Conservation (phyloP, 2,888 invertebrate genomes). For the Noctua janthina region DNA sequence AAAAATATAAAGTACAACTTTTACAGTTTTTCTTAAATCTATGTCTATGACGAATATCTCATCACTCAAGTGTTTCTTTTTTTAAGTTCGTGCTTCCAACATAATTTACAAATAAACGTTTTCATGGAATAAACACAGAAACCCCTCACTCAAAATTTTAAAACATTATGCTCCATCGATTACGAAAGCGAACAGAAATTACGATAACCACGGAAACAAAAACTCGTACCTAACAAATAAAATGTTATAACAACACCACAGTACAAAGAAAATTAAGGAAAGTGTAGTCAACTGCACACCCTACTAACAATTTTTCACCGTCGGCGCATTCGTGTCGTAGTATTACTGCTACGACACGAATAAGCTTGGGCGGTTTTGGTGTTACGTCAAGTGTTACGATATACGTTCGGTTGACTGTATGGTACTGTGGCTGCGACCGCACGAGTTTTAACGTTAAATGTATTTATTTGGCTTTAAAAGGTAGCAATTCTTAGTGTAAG, state of each 20-base stretch:
- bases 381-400: too few relatives aligned
- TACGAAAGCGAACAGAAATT: constrained; percentile 3
- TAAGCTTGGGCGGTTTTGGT: too few relatives aligned
- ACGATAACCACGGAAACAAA: constrained; percentile 21
- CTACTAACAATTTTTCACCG: not conserved
- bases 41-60: too few relatives aligned
- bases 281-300: constrained; percentile 1
- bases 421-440: constrained; percentile 39
- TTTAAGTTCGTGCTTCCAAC: too few relatives aligned
- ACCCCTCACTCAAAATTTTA: not conserved
- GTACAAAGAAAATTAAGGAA: constrained; percentile 35
- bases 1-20: too few relatives aligned
- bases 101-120: too few relatives aligned
- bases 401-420: not conserved
- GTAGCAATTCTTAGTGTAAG: constrained; percentile 15
- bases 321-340: not conserved
- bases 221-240: constrained; percentile 29
- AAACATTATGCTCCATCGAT: constrained; percentile 8
- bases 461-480: too few relatives aligned
- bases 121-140: too few relatives aligned
- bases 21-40: too few relatives aligned
- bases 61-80: too few relatives aligned
- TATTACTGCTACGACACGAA: too few relatives aligned
- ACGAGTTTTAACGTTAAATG: constrained; percentile 34
- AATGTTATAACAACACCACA: constrained; percentile 35